A percentile compares a stretch with the other conserved stretches of the same genome.
Conservation (phyloP, 2,888 invertebrate genomes). For the Nemotelus nigrinus region DNA sequence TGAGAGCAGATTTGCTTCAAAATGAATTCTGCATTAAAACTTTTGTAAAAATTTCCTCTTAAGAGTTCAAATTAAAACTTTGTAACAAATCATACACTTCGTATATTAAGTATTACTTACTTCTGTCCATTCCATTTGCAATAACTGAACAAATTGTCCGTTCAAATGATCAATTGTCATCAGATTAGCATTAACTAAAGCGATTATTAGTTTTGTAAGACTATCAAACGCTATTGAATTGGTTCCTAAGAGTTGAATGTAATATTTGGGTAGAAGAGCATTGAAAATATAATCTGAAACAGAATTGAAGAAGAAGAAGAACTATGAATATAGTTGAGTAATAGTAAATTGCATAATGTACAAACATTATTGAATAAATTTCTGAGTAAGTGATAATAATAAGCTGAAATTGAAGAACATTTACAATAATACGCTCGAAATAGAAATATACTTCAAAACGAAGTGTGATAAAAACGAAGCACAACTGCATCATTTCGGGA, state of each 20-base stretch:
- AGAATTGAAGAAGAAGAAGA: slow-evolving; percentile 25
- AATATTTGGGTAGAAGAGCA: slow-evolving; percentile 33
- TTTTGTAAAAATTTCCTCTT: too few species aligned
- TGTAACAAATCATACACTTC: background rate
- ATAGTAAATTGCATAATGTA: background rate
- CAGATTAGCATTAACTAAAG: slow-evolving; percentile 68
- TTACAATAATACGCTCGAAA: too few species aligned
- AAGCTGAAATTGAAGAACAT: too few species aligned
- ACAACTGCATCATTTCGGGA: background rate
- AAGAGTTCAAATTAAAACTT: background rate
- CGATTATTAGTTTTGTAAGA: slow-evolving; percentile 65
- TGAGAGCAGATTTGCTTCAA: background rate
- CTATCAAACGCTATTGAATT: slow-evolving; percentile 62
- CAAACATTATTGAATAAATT: background rate
- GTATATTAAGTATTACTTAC: slow-evolving; percentile 60
- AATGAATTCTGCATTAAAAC: too few species aligned
- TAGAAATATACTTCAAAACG: too few species aligned
- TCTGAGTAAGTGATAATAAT: too few species aligned
- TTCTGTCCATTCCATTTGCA: slow-evolving; percentile 74
- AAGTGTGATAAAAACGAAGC: too few species aligned
- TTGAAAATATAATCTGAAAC: slow-evolving; percentile 43
- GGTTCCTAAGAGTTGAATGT: slow-evolving; percentile 47
- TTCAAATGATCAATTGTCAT: slow-evolving; percentile 72
- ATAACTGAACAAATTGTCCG: slow-evolving; percentile 74
- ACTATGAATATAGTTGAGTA: background rate